A percentile compares a stretch with the other conserved stretches of the same genome.
Evolutionary conservation across 2,888 invertebrate species (phyloP).

Genomic region (Drosophila buzzatii): DNA sequence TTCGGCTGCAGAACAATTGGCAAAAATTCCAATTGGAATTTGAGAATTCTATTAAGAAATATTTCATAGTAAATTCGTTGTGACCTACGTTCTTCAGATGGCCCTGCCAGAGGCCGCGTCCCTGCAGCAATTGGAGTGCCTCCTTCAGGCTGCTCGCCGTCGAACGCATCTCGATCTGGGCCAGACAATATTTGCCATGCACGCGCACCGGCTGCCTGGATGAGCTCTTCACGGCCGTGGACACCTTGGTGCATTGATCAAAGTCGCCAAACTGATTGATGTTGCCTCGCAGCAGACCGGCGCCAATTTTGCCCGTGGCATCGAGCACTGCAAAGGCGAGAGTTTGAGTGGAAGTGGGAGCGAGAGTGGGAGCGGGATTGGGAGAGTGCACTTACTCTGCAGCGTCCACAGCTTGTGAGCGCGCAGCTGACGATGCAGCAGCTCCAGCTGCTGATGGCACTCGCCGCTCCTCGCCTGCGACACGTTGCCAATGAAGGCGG

Average conservation of each 20-base stretch:
- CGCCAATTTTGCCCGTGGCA: slow-evolving; percentile 90
- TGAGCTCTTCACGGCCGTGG: slow-evolving; percentile 87
- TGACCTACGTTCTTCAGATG: slow-evolving; percentile 87
- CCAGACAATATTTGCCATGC: slow-evolving; percentile 90
- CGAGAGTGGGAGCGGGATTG: too few species aligned
- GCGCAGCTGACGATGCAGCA: slow-evolving; percentile 89
- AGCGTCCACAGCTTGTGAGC: slow-evolving; percentile 90
- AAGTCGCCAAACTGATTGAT: slow-evolving; percentile 90
- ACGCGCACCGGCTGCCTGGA: slow-evolving; percentile 87
- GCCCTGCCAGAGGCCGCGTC: slow-evolving; percentile 88
- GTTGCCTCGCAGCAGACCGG: slow-evolving; percentile 89
- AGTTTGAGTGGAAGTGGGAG: neutral
- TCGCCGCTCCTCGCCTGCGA: slow-evolving; percentile 88
- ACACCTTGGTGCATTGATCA: slow-evolving; percentile 88
- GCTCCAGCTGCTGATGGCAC: slow-evolving; percentile 89
- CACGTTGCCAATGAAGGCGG: slow-evolving; percentile 90
- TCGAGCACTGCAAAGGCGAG: slow-evolving; percentile 87
- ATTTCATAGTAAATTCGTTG: too few species aligned
- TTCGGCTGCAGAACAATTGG: slow-evolving; percentile 86
- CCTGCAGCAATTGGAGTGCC: slow-evolving; percentile 89
- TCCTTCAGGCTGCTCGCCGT: slow-evolving; percentile 87
- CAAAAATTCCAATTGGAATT: neutral
- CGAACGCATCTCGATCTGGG: slow-evolving; percentile 88
- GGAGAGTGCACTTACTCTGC: slow-evolving; percentile 87
- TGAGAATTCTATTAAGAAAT: neutral